Evolutionary conservation across 1,140 invertebrate genomes (phyloP).

Genomic region (Rhopalosiphum maidis): DNA sequence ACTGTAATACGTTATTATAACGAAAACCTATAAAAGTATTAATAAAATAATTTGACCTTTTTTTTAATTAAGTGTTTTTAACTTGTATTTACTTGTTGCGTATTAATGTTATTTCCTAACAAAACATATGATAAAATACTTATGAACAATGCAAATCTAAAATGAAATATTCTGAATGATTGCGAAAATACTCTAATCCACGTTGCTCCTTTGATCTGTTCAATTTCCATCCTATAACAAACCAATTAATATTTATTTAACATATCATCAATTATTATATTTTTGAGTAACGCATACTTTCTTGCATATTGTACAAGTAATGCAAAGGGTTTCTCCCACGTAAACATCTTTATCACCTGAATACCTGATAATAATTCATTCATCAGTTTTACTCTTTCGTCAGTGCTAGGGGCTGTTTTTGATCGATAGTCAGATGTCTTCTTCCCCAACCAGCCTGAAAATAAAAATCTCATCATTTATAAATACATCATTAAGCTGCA

Average conservation of each 20-base stretch:
- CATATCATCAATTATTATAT: slow-evolving; percentile 66
- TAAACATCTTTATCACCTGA: slow-evolving; percentile 92
- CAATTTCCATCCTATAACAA: slow-evolving; percentile 65
- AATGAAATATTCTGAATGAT: slow-evolving; percentile 76
- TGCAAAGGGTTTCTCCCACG: slow-evolving; percentile 83
- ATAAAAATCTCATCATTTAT: slow-evolving; percentile 64
- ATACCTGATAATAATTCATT: slow-evolving; percentile 89
- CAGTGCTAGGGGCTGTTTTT: slow-evolving; percentile 75
- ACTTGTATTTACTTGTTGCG: slow-evolving; percentile 71
- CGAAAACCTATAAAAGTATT: slow-evolving; percentile 67
- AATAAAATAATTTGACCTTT: no score
- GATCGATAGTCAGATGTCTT: slow-evolving; percentile 72
- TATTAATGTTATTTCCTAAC: slow-evolving; percentile 71
- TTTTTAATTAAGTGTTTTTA: no score
- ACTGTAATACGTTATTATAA: slow-evolving; percentile 76
- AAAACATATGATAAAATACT: slow-evolving; percentile 79
- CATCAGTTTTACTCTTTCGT: slow-evolving; percentile 84
- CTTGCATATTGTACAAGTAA: slow-evolving; percentile 69
- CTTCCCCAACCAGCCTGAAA: slow-evolving; percentile 74
- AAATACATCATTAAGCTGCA: background rate
- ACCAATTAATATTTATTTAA: background rate
- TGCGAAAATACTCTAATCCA: slow-evolving; percentile 76
- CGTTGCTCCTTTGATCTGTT: slow-evolving; percentile 71
- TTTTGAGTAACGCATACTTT: slow-evolving; percentile 72
- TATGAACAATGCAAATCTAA: slow-evolving; percentile 79